Evolutionary conservation across 2,113 vertebrate species (phyloP), one percentile per base, ranked within the genome.

Genomic region (Pachycephala philippinensis): DNA sequence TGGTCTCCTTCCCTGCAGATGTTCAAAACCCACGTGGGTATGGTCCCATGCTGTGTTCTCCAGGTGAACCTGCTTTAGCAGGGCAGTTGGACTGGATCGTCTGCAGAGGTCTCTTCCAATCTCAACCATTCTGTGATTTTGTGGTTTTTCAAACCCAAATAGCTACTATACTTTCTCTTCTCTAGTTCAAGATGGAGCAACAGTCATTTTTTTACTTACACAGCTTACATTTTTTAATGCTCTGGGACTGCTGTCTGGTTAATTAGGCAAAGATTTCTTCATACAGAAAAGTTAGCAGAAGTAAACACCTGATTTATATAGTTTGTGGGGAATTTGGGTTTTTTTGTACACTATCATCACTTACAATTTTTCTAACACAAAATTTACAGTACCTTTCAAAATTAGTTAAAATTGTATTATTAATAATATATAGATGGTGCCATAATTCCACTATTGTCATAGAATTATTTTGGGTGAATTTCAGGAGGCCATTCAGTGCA

Each of bases 31-130:
- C 47, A 39, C 28, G 6, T 8, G 11, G 7, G 9, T 15, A 13
- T n/a, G 61, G 39, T 39, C 11, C 30, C 35, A n/a, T 22, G 16
- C 13, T 15, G 3, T 26, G 11, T 40, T 22, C 5, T 83, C 17
- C n/a, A 19, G 45, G n/a, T 21, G 61, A 75, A 22, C 11, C 27
- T 47, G 9, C n/a, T 68, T 75, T n/a, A 40, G 24, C 28, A 47
- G n/a, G 24, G 10, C 9, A 12, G 5, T 18, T 40, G 20, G 45
- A 53, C 39, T 39, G 20, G 28, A 31, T 47, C 0, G 0, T 42
- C 33, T 53, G n/a, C 28, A n/a, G 45, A 40, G 9, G 24, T 30
- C 33, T 53, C 30, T 13, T 45, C 24, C 53, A 75, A 19, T 11
- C 33, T 13, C 77, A 82, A 15, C 28, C 39, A 33, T 39, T 40